Evolutionary conservation across 1,140 invertebrate genomes (phyloP).

Genomic region (Saccostrea glomerata): DNA sequence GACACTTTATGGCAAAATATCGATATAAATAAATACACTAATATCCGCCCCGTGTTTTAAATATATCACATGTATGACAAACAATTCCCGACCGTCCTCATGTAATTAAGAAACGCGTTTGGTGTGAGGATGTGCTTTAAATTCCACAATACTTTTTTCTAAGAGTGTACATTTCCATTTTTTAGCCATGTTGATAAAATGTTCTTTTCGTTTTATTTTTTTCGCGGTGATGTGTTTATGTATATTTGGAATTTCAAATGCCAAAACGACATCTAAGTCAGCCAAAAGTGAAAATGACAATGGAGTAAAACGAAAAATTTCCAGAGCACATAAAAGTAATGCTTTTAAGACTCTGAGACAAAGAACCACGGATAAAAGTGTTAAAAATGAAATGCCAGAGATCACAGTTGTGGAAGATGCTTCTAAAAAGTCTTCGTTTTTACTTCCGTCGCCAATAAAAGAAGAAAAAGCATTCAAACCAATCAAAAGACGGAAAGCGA

Average conservation of each 20-base stretch:
- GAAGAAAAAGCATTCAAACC: neutral
- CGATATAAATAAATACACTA: slow-evolving; percentile 37
- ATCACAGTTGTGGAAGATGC: neutral
- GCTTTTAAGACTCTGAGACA: neutral
- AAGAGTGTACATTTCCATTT: neutral
- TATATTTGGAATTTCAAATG: slow-evolving; percentile 16
- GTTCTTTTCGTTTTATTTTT: slow-evolving; percentile 5
- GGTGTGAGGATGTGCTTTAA: slow-evolving; percentile 29
- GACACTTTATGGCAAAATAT: slow-evolving; percentile 28
- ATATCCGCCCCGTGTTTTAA: slow-evolving; percentile 25
- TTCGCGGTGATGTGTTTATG: neutral
- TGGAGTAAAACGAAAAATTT: neutral
- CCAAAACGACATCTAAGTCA: neutral
- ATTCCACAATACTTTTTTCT: neutral
- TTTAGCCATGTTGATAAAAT: slow-evolving; percentile 9
- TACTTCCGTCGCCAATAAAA: neutral
- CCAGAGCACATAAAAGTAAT: neutral
- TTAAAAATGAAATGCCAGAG: neutral
- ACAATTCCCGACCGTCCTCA: neutral
- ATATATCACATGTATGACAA: slow-evolving; percentile 19
- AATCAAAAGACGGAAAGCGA: slow-evolving; percentile 17
- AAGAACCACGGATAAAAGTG: neutral
- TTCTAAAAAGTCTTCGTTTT: neutral
- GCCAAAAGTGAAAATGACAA: neutral
- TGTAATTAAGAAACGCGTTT: slow-evolving; percentile 21